Evolutionary conservation across 2,113 vertebrate species (phyloP).

Genomic region (Chionodraco myersi): DNA sequence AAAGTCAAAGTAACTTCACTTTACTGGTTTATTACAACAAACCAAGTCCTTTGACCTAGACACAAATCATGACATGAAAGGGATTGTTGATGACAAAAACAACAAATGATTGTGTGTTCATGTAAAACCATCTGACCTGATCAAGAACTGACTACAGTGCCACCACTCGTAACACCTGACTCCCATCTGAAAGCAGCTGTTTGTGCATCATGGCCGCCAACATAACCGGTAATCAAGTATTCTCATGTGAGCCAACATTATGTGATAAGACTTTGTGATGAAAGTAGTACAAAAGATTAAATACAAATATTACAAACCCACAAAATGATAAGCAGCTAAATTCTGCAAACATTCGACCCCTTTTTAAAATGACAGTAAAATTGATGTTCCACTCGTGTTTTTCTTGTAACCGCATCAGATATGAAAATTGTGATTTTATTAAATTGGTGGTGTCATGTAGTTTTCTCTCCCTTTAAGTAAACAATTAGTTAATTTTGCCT

Average conservation of each 20-base stretch:
- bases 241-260: conserved; percentile 1
- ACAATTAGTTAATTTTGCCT: neutral
- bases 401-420: neutral
- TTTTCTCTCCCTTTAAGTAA: no score
- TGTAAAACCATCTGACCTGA: neutral
- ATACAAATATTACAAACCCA: conserved; percentile 10
- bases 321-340: neutral
- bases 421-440: neutral
- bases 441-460: neutral
- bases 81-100: neutral
- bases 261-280: neutral
- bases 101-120: neutral
- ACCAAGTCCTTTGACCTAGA: conserved; percentile 1
- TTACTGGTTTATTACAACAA: neutral
- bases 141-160: neutral
- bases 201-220: neutral
- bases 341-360: neutral
- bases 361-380: neutral
- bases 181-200: neutral
- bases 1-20: neutral
- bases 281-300: conserved; percentile 8
- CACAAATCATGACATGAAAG: conserved; percentile 8
- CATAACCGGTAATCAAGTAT: conserved; percentile 24
- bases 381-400: neutral
- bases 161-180: neutral